A percentile compares a stretch with the other conserved stretches of the same genome.
Evolutionary conservation across 2,888 invertebrate species (phyloP).

Genomic region (Temnothorax unifasciatus): DNA sequence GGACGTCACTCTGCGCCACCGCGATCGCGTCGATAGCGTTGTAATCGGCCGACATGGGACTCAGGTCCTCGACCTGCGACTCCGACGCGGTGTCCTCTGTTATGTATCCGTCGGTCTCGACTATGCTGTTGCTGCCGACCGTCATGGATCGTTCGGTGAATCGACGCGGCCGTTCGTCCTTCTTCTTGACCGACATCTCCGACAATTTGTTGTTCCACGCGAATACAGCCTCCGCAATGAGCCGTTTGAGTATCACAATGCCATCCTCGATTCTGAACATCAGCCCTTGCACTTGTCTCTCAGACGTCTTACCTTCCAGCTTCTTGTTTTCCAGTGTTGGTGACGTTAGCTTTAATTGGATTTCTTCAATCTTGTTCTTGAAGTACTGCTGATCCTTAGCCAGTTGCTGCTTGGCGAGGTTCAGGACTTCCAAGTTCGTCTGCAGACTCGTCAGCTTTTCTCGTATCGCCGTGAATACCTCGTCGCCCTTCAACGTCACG

Average conservation of each 20-base stretch:
- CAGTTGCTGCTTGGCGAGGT: conserved; percentile 87
- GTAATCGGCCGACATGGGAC: conserved; percentile 84
- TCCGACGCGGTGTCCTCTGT: conserved; percentile 84
- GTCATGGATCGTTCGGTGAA: conserved; percentile 78
- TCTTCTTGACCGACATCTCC: conserved; percentile 82
- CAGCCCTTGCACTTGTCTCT: conserved; percentile 80
- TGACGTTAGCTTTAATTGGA: conserved; percentile 92
- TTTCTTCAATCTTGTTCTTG: conserved; percentile 93
- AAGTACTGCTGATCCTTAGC: conserved; percentile 91
- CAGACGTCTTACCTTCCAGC: conserved; percentile 78
- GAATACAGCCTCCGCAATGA: conserved; percentile 90
- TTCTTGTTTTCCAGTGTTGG: conserved; percentile 88
- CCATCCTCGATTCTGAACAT: conserved; percentile 88
- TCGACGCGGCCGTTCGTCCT: conserved; percentile 84
- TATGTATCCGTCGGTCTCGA: conserved; percentile 82
- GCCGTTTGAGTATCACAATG: conserved; percentile 89
- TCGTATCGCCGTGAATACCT: conserved; percentile 91
- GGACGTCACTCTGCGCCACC: conserved; percentile 75
- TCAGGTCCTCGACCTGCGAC: conserved; percentile 84
- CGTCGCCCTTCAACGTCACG: conserved; percentile 92
- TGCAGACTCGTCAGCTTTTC: conserved; percentile 89
- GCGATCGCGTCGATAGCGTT: conserved; percentile 83
- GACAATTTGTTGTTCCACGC: conserved; percentile 90
- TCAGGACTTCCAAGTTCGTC: conserved; percentile 88
- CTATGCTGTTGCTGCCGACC: conserved; percentile 69